A percentile compares a stretch with the other conserved stretches of the same genome.
Evolutionary conservation across 2,888 invertebrate genomes (phyloP).

Genomic region (Euclidia mi): DNA sequence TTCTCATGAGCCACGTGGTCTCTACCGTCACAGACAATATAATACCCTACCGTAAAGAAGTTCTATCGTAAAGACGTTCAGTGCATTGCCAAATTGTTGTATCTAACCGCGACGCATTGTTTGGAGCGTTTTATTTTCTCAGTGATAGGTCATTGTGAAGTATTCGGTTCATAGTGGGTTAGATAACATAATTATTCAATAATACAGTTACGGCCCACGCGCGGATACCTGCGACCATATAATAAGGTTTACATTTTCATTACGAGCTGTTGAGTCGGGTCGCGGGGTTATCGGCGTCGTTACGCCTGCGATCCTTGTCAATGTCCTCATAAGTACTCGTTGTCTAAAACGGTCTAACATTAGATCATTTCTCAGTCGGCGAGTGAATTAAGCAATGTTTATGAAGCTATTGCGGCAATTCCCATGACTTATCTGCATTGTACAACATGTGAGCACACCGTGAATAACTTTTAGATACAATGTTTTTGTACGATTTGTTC

Average conservation of each 20-base stretch:
- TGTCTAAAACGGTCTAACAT: constrained; percentile 48
- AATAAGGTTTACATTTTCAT: constrained; percentile 67
- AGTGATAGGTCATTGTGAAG: constrained; percentile 27
- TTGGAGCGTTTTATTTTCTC: constrained; percentile 24
- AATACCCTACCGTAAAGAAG: no score
- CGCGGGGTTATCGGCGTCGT: constrained; percentile 68
- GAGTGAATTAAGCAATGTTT: constrained; percentile 33
- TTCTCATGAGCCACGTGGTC: no score
- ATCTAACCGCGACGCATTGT: constrained; percentile 32
- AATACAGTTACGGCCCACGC: constrained; percentile 37
- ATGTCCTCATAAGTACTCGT: constrained; percentile 65
- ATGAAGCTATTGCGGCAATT: constrained; percentile 25
- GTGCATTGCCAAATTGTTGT: not conserved
- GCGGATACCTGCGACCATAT: constrained; percentile 34
- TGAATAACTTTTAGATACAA: constrained; percentile 14
- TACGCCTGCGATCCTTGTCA: constrained; percentile 72
- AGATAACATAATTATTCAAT: constrained; percentile 47
- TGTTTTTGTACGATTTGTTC: constrained; percentile 9
- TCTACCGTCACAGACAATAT: no score
- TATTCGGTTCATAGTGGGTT: constrained; percentile 23
- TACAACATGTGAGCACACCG: not conserved
- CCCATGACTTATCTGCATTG: constrained; percentile 14
- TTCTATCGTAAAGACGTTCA: no score
- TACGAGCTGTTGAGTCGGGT: constrained; percentile 63
- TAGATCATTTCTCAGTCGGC: constrained; percentile 31